Evolutionary conservation across 1,140 invertebrate genomes (phyloP).

Genomic region (Mya arenaria): DNA sequence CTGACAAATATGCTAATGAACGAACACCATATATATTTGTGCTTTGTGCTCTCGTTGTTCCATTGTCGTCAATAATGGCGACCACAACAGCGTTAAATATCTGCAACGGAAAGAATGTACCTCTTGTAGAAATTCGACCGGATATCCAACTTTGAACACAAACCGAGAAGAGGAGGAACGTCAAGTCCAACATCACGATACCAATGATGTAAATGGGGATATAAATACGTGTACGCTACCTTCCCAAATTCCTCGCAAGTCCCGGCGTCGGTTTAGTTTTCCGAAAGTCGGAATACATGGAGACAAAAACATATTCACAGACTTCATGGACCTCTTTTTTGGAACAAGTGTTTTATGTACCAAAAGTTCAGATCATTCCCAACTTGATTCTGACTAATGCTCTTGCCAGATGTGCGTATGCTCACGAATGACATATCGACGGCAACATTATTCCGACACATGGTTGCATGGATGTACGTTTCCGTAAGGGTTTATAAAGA

Average conservation of each 20-base stretch:
- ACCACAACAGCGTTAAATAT: constrained; percentile 6
- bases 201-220: neutral
- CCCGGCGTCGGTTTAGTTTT: neutral
- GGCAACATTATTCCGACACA: constrained; percentile 2
- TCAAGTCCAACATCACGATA: neutral
- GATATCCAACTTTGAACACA: no score
- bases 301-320: neutral
- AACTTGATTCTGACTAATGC: neutral
- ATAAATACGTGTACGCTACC: neutral
- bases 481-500: constrained; percentile 22
- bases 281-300: neutral
- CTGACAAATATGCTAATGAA: constrained; percentile 12
- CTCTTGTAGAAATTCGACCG: no score
- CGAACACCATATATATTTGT: constrained; percentile 16
- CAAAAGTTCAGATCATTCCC: neutral
- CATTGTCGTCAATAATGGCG: constrained; percentile 13
- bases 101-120: constrained; percentile 7
- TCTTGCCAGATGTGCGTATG: neutral
- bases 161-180: neutral
- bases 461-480: constrained; percentile 35
- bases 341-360: neutral
- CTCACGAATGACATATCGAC: neutral
- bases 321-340: neutral
- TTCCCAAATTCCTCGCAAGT: neutral
- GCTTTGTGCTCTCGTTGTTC: constrained; percentile 6